Base-by-base conservation (phyloP, 2,797 vertebrate species). In the Champsocephalus gunnari region DNA sequence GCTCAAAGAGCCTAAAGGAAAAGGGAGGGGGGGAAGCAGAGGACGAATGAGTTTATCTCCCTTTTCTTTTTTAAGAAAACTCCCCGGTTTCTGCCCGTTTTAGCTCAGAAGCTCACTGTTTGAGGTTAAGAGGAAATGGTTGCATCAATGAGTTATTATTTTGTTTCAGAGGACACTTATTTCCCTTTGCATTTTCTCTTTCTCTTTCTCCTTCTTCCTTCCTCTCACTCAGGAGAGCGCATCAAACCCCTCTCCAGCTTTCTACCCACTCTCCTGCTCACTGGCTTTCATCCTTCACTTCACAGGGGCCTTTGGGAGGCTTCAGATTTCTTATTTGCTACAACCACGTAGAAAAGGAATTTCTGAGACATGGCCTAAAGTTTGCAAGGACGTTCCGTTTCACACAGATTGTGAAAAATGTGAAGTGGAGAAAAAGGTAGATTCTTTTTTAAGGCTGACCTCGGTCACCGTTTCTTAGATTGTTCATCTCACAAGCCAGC, bases 241-340 rank as follows among this genome's bases (percentile, higher is more conserved):
- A 90, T 93, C 89, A 90, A 88, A 87, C 87, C 86, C 85, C 82
- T 87, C 87, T 89, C 88, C 79, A 55, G 77, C 86, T 92, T 86
- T 91, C 80, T 90, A 89, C 89, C 82, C 85, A 77, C 87, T 91
- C 88, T 89, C 81, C 71, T 60, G 65, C 88, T 91, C 88, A 53
- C 89, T 82, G 78, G 78, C 92, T 95, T 94, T 95, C 91, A 94
- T 93, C 92, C 89, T 89, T 84, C 81, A 91, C 88, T 93, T 93
- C 91, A 91, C 85, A 89, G 73, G 75, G 87, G 83, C 89, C 91
- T 90, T 90, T 87, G 87, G 89, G 88, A 93, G 78, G 71, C 88
- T 90, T 91, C 83, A 88, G 77, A 85, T 87, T 88, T 87, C 86
- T 81, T 90, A 85, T 92, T 91, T 90, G 83, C 80, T 86, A 85